A percentile compares a stretch with the other conserved stretches of the same genome.
Conservation (phyloP, 2,888 invertebrate species). For the Zhuqinia jingwanae region DNA sequence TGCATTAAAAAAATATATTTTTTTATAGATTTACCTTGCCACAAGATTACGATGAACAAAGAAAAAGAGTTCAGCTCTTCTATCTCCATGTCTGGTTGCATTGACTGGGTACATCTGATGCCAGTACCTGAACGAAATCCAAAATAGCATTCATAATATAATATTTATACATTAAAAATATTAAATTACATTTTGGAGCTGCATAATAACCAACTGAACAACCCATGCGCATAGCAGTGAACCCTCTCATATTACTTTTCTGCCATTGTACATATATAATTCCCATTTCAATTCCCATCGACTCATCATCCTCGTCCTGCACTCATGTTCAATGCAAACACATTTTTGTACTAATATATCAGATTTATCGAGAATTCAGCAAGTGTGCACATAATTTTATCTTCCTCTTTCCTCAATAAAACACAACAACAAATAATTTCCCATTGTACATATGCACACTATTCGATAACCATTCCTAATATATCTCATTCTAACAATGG, state of each 20-base stretch:
- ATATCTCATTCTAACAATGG: not conserved
- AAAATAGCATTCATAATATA: no score
- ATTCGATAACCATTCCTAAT: not conserved
- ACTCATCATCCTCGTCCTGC: not conserved
- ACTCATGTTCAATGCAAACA: no score
- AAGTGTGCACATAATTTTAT: not conserved
- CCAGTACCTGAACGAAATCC: constrained; percentile 51
- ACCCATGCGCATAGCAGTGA: no score
- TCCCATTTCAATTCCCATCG: not conserved
- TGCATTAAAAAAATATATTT: not conserved
- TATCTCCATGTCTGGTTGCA: constrained; percentile 44
- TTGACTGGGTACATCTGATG: constrained; percentile 52
- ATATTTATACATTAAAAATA: no score
- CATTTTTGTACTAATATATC: not conserved
- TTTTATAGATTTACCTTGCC: constrained; percentile 57
- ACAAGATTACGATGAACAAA: constrained; percentile 50
- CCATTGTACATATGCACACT: not conserved
- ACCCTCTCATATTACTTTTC: no score
- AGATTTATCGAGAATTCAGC: no score
- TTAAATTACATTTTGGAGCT: no score
- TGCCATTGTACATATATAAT: not conserved
- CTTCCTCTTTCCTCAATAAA: constrained; percentile 31
- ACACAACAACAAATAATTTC: not conserved
- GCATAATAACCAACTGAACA: no score
- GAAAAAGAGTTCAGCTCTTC: constrained; percentile 59